Evolutionary conservation across 2,113 vertebrate genomes (phyloP).

Genomic region (Paraplagusia blochii): DNA sequence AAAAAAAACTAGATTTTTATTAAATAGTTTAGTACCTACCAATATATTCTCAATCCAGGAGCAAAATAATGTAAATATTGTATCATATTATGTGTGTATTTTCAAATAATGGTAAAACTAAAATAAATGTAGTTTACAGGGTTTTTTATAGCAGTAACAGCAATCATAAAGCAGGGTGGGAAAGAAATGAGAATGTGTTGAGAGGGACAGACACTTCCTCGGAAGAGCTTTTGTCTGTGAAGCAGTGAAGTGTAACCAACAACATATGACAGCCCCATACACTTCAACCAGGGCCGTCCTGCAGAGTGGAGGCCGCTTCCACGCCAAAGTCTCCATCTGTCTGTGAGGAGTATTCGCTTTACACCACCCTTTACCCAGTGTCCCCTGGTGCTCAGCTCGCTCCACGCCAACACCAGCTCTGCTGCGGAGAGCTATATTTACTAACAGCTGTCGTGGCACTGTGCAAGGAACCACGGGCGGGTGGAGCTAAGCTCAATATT

Average conservation of each 20-base stretch:
- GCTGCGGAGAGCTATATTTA: constrained; percentile 79
- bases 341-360: constrained; percentile 58
- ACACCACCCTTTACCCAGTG: constrained; percentile 47
- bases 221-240: constrained; percentile 34
- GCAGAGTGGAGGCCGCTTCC: constrained; percentile 46
- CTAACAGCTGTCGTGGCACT: constrained; percentile 72
- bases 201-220: not conserved
- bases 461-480: constrained; percentile 11
- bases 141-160: no score
- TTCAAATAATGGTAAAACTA: no score
- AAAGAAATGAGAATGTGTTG: not conserved
- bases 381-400: constrained; percentile 49
- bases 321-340: constrained; percentile 76
- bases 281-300: constrained; percentile 68
- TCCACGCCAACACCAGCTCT: constrained; percentile 66
- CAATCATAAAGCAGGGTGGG: not conserved
- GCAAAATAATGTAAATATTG: no score
- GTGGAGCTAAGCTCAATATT: no score
- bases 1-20: no score
- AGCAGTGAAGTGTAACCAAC: constrained; percentile 63
- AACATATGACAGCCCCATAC: constrained; percentile 73
- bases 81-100: no score
- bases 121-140: no score
- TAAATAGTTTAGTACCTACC: no score
- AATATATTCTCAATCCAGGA: no score